Conservation (phyloP, 2,113 vertebrate genomes). For the Melospiza melodia region DNA sequence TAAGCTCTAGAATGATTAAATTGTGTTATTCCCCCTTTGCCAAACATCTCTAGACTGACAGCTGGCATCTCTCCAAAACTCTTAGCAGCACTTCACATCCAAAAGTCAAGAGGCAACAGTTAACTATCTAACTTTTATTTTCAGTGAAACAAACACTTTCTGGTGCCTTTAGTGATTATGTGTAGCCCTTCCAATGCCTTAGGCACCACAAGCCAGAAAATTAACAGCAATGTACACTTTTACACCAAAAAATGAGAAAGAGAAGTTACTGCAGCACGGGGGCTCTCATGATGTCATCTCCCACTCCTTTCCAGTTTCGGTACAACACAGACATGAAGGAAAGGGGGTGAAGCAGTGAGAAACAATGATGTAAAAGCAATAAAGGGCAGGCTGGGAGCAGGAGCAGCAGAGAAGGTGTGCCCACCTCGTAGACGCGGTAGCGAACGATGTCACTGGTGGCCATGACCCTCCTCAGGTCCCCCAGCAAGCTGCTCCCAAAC, state of each 20-base stretch:
- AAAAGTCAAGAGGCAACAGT: not conserved
- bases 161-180: not conserved
- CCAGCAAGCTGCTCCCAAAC: conserved; percentile 83
- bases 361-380: accelerated
- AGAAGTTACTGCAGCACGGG: not conserved
- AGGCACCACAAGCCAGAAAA: not conserved
- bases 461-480: conserved; percentile 89
- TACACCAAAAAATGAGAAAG: not conserved
- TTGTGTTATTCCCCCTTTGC: not conserved
- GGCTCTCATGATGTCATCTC: not conserved
- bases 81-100: not conserved
- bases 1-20: not conserved
- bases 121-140: not conserved
- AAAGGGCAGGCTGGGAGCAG: not conserved
- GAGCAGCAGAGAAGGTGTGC: not conserved
- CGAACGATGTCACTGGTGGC: conserved; percentile 84
- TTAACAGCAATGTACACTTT: not conserved
- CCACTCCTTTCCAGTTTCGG: not conserved
- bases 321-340: accelerated
- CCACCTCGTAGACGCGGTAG: conserved; percentile 94
- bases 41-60: not conserved
- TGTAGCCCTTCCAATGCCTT: not conserved
- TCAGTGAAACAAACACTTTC: not conserved
- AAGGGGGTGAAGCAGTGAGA: not conserved
- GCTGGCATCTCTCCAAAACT: not conserved